Evolutionary conservation across 2,888 invertebrate species (phyloP), one percentile per base, ranked within the genome.

Genomic region (Hirtodrosophila confusa): DNA sequence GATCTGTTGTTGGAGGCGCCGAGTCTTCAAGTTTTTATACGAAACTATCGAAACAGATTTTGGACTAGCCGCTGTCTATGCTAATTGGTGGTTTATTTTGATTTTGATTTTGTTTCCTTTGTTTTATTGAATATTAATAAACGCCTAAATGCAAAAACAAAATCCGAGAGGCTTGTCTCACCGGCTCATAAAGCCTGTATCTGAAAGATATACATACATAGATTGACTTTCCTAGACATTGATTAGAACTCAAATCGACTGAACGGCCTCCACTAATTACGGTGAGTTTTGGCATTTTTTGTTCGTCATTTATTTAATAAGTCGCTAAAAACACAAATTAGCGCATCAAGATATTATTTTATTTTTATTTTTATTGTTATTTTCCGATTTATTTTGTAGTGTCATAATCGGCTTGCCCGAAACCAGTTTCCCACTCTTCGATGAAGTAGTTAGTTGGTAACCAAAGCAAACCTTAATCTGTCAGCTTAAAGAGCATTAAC

Each of bases 11-110:
- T 73, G 49, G 53, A 40, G 53, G 24, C 65, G 44, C 31, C 47
- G 51, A 40, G 24, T 54, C 67, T 65, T 73, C 60, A 49, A 69
- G 75, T 82, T 79, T 82, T 83, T 82, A 82, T 82, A 82, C 78
- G 44, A 73, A 69, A 72, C 44, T 36, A 69, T 2, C 11, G 41
- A 56, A 50, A 47, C 1, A 37, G 27, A 68, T n/a, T 31, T 36
- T 44, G 17, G 43, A 56, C 39, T 5, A 35, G 27, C 33, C 33
- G 33, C 33, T 48, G 78, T 50, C 78, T 86, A 82, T 83, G 82
- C 82, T 83, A 82, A 82, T 82, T 82, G 78, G 56, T 33, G 60
- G 50, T 69, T 76, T 78, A 67, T 80, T 66, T 70, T 75, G 56
- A 64, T 65, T 58, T 44, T 29, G 23, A 12, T 17, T 27, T 27